A percentile compares a stretch with the other conserved stretches of the same genome.
Conservation (phyloP, 2,888 invertebrate genomes). For the Dicyrtoma fusca region DNA sequence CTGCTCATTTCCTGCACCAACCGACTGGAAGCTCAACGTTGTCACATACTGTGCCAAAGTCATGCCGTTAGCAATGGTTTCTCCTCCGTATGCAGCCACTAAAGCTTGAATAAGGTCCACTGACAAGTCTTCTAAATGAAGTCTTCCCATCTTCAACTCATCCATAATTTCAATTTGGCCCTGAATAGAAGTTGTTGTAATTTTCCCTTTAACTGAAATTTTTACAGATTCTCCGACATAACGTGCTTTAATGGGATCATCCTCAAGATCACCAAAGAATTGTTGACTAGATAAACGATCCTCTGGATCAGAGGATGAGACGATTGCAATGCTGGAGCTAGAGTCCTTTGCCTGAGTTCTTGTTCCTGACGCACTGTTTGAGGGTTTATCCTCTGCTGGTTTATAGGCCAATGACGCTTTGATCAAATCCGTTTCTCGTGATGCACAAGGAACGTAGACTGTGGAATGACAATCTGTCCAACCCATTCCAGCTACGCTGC, state of each 20-base stretch:
- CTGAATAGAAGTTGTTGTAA: neutral
- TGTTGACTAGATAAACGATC: neutral
- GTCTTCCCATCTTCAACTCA: neutral
- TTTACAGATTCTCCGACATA: neutral
- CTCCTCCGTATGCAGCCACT: neutral
- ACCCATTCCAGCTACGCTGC: neutral
- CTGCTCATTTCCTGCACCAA: neutral
- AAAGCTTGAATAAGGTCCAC: neutral
- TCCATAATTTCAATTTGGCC: neutral
- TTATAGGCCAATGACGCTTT: neutral
- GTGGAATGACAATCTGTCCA: constrained; percentile 4
- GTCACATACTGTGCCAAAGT: neutral
- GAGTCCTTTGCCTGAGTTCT: no score
- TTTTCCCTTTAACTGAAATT: neutral
- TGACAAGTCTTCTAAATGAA: neutral
- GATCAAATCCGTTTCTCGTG: neutral
- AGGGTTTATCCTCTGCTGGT: no score
- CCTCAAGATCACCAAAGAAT: neutral
- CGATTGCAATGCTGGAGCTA: no score
- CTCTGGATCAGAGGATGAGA: no score
- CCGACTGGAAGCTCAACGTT: neutral
- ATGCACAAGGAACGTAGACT: constrained; percentile 1
- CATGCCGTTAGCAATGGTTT: neutral
- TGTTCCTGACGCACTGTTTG: no score
- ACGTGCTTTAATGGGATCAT: constrained; percentile 1